Percentiles rank a stretch among this genome's conserved stretches.
These are phyloP conservation scores for Trichosurus vulpecula DNA, from an alignment of 2,797 vertebrate genomes.

Conservation along the genomic window DNA sequence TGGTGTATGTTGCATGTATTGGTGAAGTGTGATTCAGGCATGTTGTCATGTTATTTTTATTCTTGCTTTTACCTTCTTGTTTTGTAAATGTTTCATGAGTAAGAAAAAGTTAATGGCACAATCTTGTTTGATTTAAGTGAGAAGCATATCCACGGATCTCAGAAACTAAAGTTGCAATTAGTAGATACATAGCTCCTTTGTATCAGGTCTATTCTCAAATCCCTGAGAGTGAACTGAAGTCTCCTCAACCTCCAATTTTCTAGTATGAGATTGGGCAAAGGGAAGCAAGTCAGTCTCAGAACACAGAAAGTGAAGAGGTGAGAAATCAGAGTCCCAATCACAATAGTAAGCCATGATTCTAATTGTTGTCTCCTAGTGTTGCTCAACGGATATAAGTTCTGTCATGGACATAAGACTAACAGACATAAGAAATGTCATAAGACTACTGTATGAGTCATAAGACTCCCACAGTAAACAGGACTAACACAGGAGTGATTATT, in stretches of 20 bases:
- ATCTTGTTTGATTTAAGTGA: background rate
- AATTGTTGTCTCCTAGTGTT: background rate
- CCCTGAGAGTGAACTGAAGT: too few relatives aligned
- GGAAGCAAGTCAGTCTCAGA: background rate
- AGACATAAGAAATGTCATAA: background rate
- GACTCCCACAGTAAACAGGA: too few relatives aligned
- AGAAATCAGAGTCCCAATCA: background rate
- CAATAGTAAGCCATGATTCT: background rate
- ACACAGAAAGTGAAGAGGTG: background rate
- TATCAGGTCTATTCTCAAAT: too few relatives aligned
- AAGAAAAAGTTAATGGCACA: background rate
- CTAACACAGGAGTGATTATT: background rate
- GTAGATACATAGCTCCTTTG: too few relatives aligned
- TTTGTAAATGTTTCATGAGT: background rate
- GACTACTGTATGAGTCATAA: too few relatives aligned
- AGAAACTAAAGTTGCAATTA: background rate
- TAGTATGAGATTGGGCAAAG: background rate
- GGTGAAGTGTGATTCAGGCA: background rate
- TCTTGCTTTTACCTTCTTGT: background rate
- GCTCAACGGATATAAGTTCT: background rate
- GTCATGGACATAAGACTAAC: background rate
- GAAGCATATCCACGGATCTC: background rate
- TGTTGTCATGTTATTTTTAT: background rate
- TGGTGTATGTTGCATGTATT: background rate
- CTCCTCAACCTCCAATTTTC: too few relatives aligned